These are phyloP conservation scores for Suricata suricatta DNA, from an alignment of 2,113 vertebrate genomes.

Conservation along the genomic window DNA sequence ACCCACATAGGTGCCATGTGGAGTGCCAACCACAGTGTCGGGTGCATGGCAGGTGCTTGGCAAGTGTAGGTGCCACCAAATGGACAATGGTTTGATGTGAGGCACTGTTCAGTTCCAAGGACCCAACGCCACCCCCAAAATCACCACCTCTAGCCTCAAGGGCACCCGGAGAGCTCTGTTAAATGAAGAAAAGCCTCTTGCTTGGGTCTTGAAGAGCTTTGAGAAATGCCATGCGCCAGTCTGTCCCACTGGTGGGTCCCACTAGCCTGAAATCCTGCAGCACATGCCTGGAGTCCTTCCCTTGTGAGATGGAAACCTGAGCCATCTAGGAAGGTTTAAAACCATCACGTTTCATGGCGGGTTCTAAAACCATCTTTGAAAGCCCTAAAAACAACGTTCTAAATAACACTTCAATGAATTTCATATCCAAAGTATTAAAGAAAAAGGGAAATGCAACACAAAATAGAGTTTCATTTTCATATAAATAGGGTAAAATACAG, in stretches of 20 bases:
- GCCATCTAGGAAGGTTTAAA: not conserved
- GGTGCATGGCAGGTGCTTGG: too few relatives aligned
- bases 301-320: not conserved
- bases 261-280: rapidly evolving
- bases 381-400: not conserved
- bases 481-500: not conserved
- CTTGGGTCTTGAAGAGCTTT: not conserved
- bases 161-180: not conserved
- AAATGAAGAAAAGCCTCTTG: not conserved
- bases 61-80: not conserved
- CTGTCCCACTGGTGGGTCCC: not conserved
- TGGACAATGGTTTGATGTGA: not conserved
- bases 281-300: not conserved
- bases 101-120: not conserved
- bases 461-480: not conserved
- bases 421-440: not conserved
- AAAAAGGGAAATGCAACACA: not conserved
- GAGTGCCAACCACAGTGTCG: too few relatives aligned
- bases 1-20: not conserved
- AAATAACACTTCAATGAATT: not conserved
- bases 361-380: not conserved
- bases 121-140: not conserved
- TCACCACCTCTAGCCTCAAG: not conserved
- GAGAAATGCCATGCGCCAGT: not conserved
- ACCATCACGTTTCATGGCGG: not conserved